phyloP scores from a whole-genome alignment of 2,113 vertebrate species.

The Polyodon spathula region DNA sequence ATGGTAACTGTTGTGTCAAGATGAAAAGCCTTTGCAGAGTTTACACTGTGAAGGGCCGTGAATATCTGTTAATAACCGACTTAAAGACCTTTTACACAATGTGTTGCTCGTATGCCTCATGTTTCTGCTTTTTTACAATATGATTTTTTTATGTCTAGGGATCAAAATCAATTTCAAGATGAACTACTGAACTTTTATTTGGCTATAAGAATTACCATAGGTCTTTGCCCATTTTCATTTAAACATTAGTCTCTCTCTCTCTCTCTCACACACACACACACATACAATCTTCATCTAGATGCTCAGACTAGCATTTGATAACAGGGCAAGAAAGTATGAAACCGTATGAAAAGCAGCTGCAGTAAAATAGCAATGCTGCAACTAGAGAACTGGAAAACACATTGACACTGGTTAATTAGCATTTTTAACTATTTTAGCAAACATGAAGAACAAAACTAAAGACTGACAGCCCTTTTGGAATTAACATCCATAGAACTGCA shows the following conservation, averaged over 20 bases:
- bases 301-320: too few species aligned
- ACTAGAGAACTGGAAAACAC: too few species aligned
- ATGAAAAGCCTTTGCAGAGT: neutral
- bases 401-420: too few species aligned
- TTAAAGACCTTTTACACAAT: slow-evolving; percentile 1
- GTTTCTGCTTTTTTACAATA: neutral
- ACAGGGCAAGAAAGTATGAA: too few species aligned
- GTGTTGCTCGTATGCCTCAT: slow-evolving; percentile 1
- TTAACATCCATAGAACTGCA: too few species aligned
- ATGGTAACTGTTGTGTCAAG: neutral
- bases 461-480: too few species aligned
- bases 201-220: neutral
- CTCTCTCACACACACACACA: neutral
- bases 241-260: too few species aligned
- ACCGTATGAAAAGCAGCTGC: too few species aligned
- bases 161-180: neutral
- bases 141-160: neutral
- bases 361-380: too few species aligned
- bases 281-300: too few species aligned
- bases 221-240: neutral
- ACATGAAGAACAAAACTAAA: too few species aligned
- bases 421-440: too few species aligned
- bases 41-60: neutral
- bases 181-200: neutral
- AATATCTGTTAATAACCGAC: slow-evolving; percentile 1